Evolutionary conservation across 2,113 vertebrate genomes (phyloP), one percentile per base, ranked within the genome.

Genomic region (Heterotis niloticus): DNA sequence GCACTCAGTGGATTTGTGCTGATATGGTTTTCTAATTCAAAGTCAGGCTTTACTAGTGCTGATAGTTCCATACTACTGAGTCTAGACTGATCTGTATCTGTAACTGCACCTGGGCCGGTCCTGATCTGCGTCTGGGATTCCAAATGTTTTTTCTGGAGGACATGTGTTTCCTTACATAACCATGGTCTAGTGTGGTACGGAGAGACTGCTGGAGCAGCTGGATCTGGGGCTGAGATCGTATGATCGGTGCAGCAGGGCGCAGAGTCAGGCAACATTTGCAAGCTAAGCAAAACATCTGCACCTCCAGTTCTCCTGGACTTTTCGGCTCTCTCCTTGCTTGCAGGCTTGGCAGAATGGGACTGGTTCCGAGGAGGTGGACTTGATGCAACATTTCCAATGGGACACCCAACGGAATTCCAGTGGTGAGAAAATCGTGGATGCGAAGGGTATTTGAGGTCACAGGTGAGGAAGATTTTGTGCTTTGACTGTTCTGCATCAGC

Each of bases 381-480:
- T 20, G 26, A 78, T 59, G 65, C 23, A 51, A 78, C n/a, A 59
- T n/a, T 52, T 34, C 17, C 51, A 69, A 54, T 10, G 13, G 24
- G 52, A 18, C 51, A 62, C 34, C 34, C 20, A 7, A 29, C 28
- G 34, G 51, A 28, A 82, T 52, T 10, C 67, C 75, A 69, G 54
- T 71, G 67, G 65, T 57, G 69, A 20, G 20, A 68, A 0, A 60
- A 62, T 23, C 68, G 81, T 68, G 26, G 24, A 78, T 75, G 26
- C 34, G 64, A 26, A 77, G 76, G 23, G 44, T 81, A 79, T 11
- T 26, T n/a, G 14, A 78, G 0, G 62, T 79, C 44, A n/a, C 26
- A 78, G 78, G 69, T 10, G 34, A 68, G 52, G 23, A 34, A 76
- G 71, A 51, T 67, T 79, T 74, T 76, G 24, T 79, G 66, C 24